Conservation (phyloP, 2,113 vertebrate genomes). For the Misgurnus mizolepis region DNA sequence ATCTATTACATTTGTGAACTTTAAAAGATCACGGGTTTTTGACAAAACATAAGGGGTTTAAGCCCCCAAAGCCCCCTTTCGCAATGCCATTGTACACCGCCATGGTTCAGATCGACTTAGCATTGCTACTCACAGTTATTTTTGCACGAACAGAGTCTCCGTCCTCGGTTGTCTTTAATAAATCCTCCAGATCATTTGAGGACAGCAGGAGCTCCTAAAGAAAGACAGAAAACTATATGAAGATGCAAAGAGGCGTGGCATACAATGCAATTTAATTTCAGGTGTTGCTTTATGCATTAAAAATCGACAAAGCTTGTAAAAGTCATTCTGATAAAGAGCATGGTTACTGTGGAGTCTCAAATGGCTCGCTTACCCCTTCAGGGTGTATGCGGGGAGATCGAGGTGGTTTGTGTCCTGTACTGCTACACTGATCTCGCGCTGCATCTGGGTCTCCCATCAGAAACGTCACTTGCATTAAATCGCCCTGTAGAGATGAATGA, state of each 20-base stretch:
- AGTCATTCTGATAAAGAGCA: no score
- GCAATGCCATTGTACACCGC: no score
- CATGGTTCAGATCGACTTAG: background rate
- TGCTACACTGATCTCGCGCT: conserved; percentile 69
- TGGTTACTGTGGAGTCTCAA: background rate
- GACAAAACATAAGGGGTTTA: no score
- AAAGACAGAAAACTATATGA: conserved; percentile 19
- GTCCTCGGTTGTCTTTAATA: conserved; percentile 54
- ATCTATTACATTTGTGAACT: no score
- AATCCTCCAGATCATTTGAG: conserved; percentile 73
- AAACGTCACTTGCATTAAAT: conserved; percentile 79
- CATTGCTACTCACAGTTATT: conserved; percentile 61
- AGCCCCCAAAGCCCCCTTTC: no score
- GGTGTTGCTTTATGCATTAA: no score
- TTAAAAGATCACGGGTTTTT: no score
- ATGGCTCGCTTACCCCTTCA: conserved; percentile 57
- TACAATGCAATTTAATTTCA: background rate
- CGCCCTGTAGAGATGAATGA: conserved; percentile 70
- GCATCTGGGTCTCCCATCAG: conserved; percentile 79
- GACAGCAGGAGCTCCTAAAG: conserved; percentile 67
- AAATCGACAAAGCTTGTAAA: no score
- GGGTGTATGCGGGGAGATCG: conserved; percentile 39
- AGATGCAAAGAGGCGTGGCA: no score
- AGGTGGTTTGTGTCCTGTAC: conserved; percentile 47
- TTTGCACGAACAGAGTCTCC: conserved; percentile 39